phyloP scores from a whole-genome alignment of 2,888 invertebrate species.

The Horisme vitalbata region DNA sequence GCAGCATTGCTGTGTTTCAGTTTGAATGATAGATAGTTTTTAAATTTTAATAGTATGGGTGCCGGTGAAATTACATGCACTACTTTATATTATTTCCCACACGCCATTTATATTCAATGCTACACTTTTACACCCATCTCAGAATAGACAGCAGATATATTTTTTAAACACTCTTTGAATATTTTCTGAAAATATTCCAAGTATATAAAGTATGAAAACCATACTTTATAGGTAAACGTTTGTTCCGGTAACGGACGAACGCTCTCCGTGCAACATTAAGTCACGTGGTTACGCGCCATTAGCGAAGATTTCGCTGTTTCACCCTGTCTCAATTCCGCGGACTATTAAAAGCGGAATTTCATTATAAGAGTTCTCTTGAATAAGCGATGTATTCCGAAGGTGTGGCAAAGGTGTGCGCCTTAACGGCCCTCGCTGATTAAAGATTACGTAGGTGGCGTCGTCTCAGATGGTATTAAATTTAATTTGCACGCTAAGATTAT shows the following conservation, averaged over 20 bases:
- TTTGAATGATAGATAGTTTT: too few species aligned
- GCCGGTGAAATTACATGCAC: too few species aligned
- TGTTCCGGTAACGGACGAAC: slow-evolving; percentile 38
- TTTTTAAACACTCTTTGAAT: too few species aligned
- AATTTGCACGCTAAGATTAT: slow-evolving; percentile 54
- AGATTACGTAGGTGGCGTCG: slow-evolving; percentile 52
- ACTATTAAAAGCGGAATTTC: slow-evolving; percentile 70
- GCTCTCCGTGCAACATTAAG: slow-evolving; percentile 50
- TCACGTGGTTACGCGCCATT: slow-evolving; percentile 68
- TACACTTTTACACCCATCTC: too few species aligned
- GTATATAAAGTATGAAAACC: too few species aligned
- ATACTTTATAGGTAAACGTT: slow-evolving; percentile 14
- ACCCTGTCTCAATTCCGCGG: slow-evolving; percentile 63
- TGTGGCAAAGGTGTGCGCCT: slow-evolving; percentile 43
- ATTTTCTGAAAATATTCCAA: too few species aligned
- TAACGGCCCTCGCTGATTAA: slow-evolving; percentile 55
- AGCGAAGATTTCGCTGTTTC: slow-evolving; percentile 67
- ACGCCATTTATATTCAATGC: too few species aligned
- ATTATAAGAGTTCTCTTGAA: slow-evolving; percentile 68
- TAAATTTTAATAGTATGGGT: too few species aligned
- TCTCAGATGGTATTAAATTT: slow-evolving; percentile 53
- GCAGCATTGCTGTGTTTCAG: too few species aligned
- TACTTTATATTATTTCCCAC: too few species aligned
- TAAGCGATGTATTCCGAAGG: slow-evolving; percentile 53
- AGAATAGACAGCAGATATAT: too few species aligned